Percentiles rank a stretch among this genome's conserved stretches.
These are phyloP conservation scores for Actenoides hombroni DNA, from an alignment of 2,113 vertebrate species.

Conservation along the genomic window DNA sequence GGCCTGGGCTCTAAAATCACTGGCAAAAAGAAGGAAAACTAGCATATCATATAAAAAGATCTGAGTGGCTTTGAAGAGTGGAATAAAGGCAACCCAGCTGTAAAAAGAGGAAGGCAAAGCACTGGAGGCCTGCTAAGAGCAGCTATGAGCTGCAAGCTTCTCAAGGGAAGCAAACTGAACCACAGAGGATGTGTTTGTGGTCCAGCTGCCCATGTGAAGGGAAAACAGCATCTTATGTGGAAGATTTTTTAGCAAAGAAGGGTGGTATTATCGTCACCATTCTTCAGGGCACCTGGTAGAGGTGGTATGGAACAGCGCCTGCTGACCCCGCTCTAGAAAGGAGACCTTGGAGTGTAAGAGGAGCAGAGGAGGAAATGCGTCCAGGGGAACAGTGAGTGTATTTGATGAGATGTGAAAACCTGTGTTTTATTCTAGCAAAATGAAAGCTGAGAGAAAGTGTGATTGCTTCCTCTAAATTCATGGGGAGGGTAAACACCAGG, in stretches of 20 bases:
- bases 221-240: neutral
- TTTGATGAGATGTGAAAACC: conserved; percentile 10
- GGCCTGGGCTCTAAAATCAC: fast-evolving
- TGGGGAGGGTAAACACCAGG: conserved; percentile 18
- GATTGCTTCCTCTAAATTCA: conserved; percentile 43
- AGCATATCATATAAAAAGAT: neutral
- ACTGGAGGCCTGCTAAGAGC: neutral
- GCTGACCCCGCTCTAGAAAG: neutral
- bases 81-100: neutral
- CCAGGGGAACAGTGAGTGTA: neutral
- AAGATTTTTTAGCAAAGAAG: neutral
- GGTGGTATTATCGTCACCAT: neutral
- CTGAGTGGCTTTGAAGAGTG: neutral
- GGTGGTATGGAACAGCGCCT: neutral
- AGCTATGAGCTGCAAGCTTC: neutral
- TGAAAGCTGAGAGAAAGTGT: neutral
- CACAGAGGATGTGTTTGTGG: neutral
- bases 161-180: neutral
- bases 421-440: neutral
- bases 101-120: neutral
- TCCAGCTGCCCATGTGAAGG: neutral
- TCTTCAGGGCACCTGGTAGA: neutral
- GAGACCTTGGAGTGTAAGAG: neutral
- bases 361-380: neutral
- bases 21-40: neutral